A percentile compares a stretch with the other conserved stretches of the same genome.
These are phyloP conservation scores for Pseudanteris insignis DNA, from an alignment of 2,888 invertebrate genomes.

Conservation along the genomic window DNA sequence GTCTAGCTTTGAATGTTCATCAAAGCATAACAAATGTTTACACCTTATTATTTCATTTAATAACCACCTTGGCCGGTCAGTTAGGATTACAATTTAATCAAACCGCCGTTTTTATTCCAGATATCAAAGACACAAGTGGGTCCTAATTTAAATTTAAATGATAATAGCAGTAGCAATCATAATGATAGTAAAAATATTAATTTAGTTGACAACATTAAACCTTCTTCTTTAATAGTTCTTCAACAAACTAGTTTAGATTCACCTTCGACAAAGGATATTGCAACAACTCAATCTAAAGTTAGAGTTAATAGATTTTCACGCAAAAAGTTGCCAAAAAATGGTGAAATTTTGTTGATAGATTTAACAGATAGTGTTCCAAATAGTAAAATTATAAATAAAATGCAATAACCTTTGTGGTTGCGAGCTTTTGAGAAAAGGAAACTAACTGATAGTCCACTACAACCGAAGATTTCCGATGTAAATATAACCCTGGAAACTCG, in stretches of 20 bases:
- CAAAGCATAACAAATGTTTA: too few species aligned
- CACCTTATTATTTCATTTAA: too few species aligned
- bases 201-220: conserved; percentile 9
- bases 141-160: conserved; percentile 1
- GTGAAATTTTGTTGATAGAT: conserved; percentile 30
- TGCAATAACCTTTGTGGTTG: conserved; percentile 13
- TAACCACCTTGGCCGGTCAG: too few species aligned
- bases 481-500: conserved; percentile 1
- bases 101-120: conserved; percentile 10
- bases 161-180: conserved; percentile 3
- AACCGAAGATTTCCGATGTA: conserved; percentile 1
- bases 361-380: conserved; percentile 19
- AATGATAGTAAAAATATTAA: conserved; percentile 6
- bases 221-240: conserved; percentile 9
- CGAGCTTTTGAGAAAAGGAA: conserved; percentile 8
- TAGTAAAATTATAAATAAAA: conserved; percentile 11
- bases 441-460: not conserved
- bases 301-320: conserved; percentile 1
- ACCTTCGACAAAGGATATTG: not conserved
- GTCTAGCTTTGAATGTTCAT: too few species aligned
- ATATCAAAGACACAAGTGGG: conserved; percentile 5
- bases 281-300: too few species aligned
- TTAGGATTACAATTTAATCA: too few species aligned
- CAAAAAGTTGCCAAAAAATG: conserved; percentile 17
- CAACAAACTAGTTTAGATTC: conserved; percentile 1